Evolutionary conservation across 2,888 invertebrate genomes (phyloP).

Genomic region (Drosophila demipolita): DNA sequence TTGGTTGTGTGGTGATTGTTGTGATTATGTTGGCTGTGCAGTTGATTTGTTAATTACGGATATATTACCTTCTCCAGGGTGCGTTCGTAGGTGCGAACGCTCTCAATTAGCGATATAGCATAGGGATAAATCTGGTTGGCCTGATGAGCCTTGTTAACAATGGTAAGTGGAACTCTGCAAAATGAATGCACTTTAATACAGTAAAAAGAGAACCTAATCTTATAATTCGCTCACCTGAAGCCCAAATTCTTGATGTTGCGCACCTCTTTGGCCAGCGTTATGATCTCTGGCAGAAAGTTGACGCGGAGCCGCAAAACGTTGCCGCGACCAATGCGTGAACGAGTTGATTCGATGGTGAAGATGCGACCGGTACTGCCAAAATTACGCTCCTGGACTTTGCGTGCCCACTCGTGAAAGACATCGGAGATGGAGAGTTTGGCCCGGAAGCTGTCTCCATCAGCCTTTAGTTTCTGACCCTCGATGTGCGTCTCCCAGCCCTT

Average conservation of each 20-base stretch:
- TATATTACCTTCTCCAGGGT: slow-evolving; percentile 96
- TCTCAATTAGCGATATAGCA: slow-evolving; percentile 99
- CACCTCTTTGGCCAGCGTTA: slow-evolving; percentile 99
- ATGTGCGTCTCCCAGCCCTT: slow-evolving; percentile 99
- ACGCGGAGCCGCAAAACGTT: slow-evolving; percentile 95
- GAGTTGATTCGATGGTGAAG: slow-evolving; percentile 95
- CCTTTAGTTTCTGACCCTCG: slow-evolving; percentile 98
- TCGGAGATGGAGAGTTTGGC: slow-evolving; percentile 98
- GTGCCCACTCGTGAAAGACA: slow-evolving; percentile 99
- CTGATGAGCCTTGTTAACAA: slow-evolving; percentile 99
- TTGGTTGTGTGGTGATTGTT: slow-evolving; percentile 20
- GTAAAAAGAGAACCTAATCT: not conserved
- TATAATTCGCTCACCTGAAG: slow-evolving; percentile 87
- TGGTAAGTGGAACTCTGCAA: slow-evolving; percentile 95
- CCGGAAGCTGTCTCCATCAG: slow-evolving; percentile 98
- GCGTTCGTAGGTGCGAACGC: slow-evolving; percentile 98
- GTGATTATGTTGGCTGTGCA: slow-evolving; percentile 21
- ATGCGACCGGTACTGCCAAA: slow-evolving; percentile 97
- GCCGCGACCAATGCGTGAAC: slow-evolving; percentile 90
- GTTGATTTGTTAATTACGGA: not conserved
- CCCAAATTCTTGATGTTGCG: slow-evolving; percentile 97
- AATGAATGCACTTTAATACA: not conserved
- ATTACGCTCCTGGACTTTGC: slow-evolving; percentile 96
- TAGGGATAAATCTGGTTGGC: slow-evolving; percentile 99
- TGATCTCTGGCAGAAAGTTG: slow-evolving; percentile 99